Evolutionary conservation across 2,888 invertebrate genomes (phyloP).

Genomic region (Limnephilus marmoratus): DNA sequence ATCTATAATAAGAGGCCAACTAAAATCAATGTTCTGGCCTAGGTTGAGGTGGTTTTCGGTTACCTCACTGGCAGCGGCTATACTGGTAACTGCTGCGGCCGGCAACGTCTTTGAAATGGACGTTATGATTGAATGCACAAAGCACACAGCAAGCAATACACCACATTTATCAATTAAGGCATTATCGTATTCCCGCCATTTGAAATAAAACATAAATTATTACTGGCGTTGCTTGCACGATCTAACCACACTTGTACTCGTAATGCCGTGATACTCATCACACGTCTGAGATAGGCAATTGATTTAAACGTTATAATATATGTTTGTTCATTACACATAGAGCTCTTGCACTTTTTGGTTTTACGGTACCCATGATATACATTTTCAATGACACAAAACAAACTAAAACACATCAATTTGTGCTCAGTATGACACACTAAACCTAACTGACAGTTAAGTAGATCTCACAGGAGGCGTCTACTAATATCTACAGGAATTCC

Average conservation of each 20-base stretch:
- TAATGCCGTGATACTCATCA: neutral
- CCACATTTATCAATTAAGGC: neutral
- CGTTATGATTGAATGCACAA: conserved; percentile 12
- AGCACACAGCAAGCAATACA: conserved; percentile 22
- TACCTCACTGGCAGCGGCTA: neutral
- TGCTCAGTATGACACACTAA: no score
- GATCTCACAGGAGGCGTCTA: no score
- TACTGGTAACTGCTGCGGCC: neutral
- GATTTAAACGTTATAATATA: neutral
- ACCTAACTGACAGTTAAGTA: no score
- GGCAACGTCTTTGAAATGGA: neutral
- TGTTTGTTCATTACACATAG: neutral
- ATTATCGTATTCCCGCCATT: neutral
- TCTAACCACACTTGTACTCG: neutral
- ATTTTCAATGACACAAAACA: neutral
- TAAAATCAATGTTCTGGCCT: no score
- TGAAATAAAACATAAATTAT: neutral
- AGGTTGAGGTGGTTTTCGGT: neutral
- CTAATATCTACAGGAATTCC: no score
- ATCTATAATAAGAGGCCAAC: no score
- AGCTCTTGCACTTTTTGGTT: neutral
- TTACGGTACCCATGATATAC: neutral
- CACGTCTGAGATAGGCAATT: neutral
- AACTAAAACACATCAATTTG: no score
- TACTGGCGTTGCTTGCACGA: neutral